Conservation (phyloP, 2,113 vertebrate species). For the Hydrochoerus hydrochaeris region DNA sequence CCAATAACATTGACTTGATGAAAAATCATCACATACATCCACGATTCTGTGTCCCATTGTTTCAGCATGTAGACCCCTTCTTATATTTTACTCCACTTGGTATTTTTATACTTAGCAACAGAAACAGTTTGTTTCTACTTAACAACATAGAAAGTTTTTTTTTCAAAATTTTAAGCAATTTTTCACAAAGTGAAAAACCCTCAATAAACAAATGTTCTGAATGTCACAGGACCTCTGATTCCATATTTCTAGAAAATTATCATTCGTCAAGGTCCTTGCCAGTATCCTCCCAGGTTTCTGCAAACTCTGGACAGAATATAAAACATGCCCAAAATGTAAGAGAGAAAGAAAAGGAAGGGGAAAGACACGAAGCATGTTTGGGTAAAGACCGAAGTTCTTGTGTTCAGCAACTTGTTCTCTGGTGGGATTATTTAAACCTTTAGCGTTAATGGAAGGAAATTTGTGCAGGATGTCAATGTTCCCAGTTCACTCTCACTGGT, state of each 20-base stretch:
- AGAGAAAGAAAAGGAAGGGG: too few relatives aligned
- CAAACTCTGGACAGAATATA: neutral
- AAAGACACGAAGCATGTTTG: too few relatives aligned
- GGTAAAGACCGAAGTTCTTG: too few relatives aligned
- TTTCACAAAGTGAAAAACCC: neutral
- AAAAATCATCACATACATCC: neutral
- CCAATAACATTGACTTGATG: neutral
- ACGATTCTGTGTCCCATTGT: neutral
- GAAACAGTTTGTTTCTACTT: neutral
- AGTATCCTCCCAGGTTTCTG: neutral
- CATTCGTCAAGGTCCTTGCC: neutral
- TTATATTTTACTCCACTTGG: neutral
- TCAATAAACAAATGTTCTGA: neutral
- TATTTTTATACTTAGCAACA: neutral
- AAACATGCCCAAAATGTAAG: neutral
- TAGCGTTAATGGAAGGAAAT: neutral
- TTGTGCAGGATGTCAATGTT: neutral
- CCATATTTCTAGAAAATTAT: neutral
- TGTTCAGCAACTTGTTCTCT: neutral
- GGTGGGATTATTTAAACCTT: neutral
- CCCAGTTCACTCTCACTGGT: neutral
- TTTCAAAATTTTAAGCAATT: neutral
- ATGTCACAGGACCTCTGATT: neutral
- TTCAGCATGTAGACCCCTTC: neutral
- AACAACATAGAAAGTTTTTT: neutral